Evolutionary conservation across 2,888 invertebrate species (phyloP).

Genomic region (Cryptosula pallasiana): DNA sequence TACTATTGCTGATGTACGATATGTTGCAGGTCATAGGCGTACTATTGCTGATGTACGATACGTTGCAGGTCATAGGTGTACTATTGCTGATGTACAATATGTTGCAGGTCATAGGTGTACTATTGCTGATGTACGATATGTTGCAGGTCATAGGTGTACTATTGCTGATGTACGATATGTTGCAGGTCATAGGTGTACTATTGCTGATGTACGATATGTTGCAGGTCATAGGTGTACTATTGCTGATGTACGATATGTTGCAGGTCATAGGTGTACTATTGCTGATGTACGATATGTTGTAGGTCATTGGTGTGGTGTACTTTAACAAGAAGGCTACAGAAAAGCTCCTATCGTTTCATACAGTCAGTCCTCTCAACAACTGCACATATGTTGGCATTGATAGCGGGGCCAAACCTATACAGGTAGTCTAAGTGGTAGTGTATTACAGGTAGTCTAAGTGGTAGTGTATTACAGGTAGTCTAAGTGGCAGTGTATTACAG

Average conservation of each 20-base stretch:
- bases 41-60: too few relatives aligned
- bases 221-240: neutral
- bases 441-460: too few relatives aligned
- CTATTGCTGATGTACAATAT: neutral
- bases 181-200: neutral
- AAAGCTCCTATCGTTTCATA: conserved; percentile 52
- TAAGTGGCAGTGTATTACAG: too few relatives aligned
- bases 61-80: too few relatives aligned
- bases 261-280: neutral
- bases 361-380: conserved; percentile 54
- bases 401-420: conserved; percentile 54
- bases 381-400: conserved; percentile 58
- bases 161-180: conserved; percentile 12
- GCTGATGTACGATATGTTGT: neutral
- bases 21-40: too few relatives aligned
- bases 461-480: too few relatives aligned
- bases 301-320: conserved; percentile 55
- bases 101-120: neutral
- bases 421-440: conserved; percentile 47
- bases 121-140: neutral
- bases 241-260: conserved; percentile 6
- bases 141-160: neutral
- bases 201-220: neutral
- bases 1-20: too few relatives aligned
- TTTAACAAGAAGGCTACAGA: conserved; percentile 50